Percentiles rank a stretch among this genome's conserved stretches.
phyloP scores from a whole-genome alignment of 2,113 vertebrate genomes.

The Heterotis niloticus region DNA sequence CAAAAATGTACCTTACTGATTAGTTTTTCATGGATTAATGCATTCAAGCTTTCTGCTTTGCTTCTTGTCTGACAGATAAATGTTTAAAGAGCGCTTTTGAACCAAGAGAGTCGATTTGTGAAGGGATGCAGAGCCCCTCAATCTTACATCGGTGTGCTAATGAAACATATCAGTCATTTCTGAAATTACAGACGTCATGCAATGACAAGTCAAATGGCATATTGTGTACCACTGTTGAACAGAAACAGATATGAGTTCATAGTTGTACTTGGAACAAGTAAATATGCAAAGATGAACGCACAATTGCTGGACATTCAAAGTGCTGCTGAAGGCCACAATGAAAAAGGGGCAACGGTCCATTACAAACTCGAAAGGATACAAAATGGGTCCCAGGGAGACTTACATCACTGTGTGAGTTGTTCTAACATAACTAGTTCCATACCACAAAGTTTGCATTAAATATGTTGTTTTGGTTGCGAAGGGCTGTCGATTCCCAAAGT shows the following conservation, averaged over 20 bases:
- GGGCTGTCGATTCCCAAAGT: neutral
- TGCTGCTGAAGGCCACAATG: neutral
- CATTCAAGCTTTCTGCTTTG: neutral
- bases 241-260: constrained; percentile 6
- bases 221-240: constrained; percentile 1
- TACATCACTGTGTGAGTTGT: neutral
- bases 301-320: neutral
- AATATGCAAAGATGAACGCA: neutral
- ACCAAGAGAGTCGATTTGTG: neutral
- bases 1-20: neutral
- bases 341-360: neutral
- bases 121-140: neutral
- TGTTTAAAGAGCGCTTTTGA: neutral
- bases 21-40: neutral
- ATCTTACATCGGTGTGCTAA: neutral
- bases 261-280: neutral
- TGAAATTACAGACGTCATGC: neutral
- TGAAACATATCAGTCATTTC: neutral
- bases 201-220: neutral
- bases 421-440: constrained; percentile 2
- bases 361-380: neutral
- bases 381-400: neutral
- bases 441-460: neutral
- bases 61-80: neutral
- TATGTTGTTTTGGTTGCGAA: neutral